These are phyloP conservation scores for Pseudomyrmex cubaensis DNA, from an alignment of 1,140 invertebrate species.

Conservation along the genomic window DNA sequence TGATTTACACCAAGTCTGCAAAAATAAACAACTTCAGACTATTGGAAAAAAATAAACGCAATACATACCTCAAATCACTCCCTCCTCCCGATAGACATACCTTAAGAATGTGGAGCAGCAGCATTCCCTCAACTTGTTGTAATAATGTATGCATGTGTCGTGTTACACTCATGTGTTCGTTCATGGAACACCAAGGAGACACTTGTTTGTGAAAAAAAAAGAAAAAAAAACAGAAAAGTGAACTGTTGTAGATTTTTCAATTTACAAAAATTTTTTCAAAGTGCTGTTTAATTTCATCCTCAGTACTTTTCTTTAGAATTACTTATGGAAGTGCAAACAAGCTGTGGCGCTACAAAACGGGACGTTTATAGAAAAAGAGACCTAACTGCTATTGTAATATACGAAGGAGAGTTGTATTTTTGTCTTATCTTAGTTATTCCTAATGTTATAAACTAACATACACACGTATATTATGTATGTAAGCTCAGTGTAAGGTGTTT, in stretches of 20 bases:
- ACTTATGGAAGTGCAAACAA: neutral
- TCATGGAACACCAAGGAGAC: slow-evolving; percentile 2
- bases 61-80: neutral
- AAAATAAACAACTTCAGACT: neutral
- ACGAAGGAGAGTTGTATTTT: slow-evolving; percentile 20
- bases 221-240: neutral
- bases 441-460: slow-evolving; percentile 30
- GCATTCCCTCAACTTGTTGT: slow-evolving; percentile 17
- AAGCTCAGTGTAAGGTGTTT: slow-evolving; percentile 31
- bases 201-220: neutral
- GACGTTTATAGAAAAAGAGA: slow-evolving; percentile 16
- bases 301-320: slow-evolving; percentile 8
- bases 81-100: neutral
- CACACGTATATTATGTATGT: neutral
- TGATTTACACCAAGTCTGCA: neutral
- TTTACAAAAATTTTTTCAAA: neutral
- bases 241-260: slow-evolving; percentile 23
- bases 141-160: slow-evolving; percentile 40
- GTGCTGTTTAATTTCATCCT: slow-evolving; percentile 23
- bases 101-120: neutral
- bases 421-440: slow-evolving; percentile 2
- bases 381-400: slow-evolving; percentile 21
- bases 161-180: neutral
- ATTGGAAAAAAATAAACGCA: neutral
- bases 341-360: neutral